Conservation (phyloP, 2,113 vertebrate species). For the Python bivittatus region DNA sequence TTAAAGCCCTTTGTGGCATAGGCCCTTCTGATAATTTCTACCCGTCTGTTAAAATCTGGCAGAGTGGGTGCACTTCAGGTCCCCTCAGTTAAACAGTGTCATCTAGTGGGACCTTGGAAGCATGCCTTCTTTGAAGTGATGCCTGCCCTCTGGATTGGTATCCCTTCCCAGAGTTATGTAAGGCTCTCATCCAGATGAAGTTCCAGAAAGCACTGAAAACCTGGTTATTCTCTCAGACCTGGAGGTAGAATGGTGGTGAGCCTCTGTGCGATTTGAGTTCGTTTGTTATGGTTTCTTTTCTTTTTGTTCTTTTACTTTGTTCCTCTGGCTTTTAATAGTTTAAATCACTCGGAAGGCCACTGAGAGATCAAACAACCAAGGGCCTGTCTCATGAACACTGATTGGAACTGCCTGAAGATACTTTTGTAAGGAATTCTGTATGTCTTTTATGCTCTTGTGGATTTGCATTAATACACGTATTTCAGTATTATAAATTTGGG, state of each 20-base stretch:
- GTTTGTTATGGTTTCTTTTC: not conserved
- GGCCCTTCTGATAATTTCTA: too few relatives aligned
- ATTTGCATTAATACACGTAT: too few relatives aligned
- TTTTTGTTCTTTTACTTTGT: not conserved
- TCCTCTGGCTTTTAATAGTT: not conserved
- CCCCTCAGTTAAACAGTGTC: not conserved
- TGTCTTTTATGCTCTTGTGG: too few relatives aligned
- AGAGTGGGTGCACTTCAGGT: not conserved
- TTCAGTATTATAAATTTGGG: too few relatives aligned
- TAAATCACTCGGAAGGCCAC: not conserved
- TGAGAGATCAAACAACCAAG: not conserved
- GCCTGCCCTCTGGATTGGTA: not conserved
- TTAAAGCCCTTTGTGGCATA: not conserved
- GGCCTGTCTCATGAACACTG: not conserved
- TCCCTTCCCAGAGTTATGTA: not conserved
- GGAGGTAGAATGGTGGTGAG: not conserved
- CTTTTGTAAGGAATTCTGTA: too few relatives aligned
- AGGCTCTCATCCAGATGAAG: not conserved
- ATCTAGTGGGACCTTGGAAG: not conserved
- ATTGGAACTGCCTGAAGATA: not conserved
- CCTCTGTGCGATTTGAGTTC: not conserved
- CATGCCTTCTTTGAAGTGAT: not conserved
- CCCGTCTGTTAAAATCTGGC: not conserved
- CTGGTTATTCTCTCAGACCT: not conserved
- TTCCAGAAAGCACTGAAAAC: not conserved